A percentile compares a stretch with the other conserved stretches of the same genome.
Conservation (phyloP, 2,888 invertebrate genomes). For the Lepeophtheirus nordmannii region DNA sequence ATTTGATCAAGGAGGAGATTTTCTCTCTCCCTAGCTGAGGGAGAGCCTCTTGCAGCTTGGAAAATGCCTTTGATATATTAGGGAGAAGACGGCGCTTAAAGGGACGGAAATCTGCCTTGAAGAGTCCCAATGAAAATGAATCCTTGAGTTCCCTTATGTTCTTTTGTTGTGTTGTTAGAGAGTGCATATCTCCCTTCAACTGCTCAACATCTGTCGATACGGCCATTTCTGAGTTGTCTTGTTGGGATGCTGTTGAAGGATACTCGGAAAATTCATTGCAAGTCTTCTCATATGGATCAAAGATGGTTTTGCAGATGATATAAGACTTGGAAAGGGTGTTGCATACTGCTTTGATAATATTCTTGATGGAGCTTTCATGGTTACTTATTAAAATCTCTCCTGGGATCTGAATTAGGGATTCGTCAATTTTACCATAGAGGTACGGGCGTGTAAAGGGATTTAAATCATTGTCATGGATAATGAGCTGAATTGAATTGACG, state of each 20-base stretch:
- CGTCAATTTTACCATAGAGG: slow-evolving; percentile 16
- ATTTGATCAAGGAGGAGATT: slow-evolving; percentile 5
- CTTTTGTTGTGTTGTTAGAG: slow-evolving; percentile 5
- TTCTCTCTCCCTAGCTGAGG: slow-evolving; percentile 22
- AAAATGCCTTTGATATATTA: slow-evolving; percentile 17
- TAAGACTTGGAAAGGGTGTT: not conserved
- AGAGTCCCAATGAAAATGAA: not conserved
- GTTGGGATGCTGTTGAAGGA: too few relatives aligned
- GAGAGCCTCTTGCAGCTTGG: slow-evolving; percentile 9
- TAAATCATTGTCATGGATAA: slow-evolving; percentile 2
- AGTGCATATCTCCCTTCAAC: slow-evolving; percentile 3
- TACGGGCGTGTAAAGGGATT: slow-evolving; percentile 21
- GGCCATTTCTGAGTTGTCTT: not conserved
- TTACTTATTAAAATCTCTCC: too few relatives aligned
- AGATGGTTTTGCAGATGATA: not conserved
- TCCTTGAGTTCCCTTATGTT: slow-evolving; percentile 5
- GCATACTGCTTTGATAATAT: not conserved
- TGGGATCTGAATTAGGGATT: not conserved
- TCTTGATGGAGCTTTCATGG: not conserved
- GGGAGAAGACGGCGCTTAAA: slow-evolving; percentile 15
- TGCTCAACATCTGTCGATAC: slow-evolving; percentile 13
- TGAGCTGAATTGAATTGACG: not conserved
- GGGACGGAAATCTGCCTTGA: slow-evolving; percentile 15
- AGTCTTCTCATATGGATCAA: not conserved
- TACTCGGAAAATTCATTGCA: not conserved